Evolutionary conservation across 35 echinoderm and acorn worm genomes (phyloP), one percentile per base, ranked within the genome.

Genomic region (Lytechinus variegatus): DNA sequence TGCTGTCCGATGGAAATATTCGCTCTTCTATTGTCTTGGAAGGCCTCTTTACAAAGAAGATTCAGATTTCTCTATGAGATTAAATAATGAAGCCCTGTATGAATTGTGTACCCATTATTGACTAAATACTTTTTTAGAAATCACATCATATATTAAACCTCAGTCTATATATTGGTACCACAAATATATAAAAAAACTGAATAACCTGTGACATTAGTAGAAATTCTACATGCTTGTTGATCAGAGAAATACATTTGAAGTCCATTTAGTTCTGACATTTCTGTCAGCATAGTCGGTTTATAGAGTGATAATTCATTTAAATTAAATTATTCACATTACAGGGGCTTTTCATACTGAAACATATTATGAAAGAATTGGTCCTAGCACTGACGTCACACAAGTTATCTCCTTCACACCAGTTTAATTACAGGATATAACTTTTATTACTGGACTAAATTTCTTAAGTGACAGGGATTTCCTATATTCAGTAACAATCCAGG

Each of bases 351-450:
- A 79, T n/a, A 79, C n/a, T 79, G 66, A n/a, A 6, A 24, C 12
- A 24, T 16, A 79, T 79, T 79, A 44, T 79, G 16, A 79, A 79
- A 79, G n/a, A 79, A 79, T 19, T 21, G 66, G 66, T 79, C 16
- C n/a, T 79, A 79, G 2, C 66, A 79, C 16, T 79, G 66, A 79
- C 66, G 66, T 79, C 66, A 79, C 19, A 16, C 21, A 24, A 24
- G 66, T 79, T 24, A 79, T 79, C 66, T 79, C n/a, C 66, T 79
- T 79, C 66, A 79, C 66, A 79, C 66, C 16, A 79, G 19, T 16
- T 79, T 79, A 79, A 79, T 79, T 79, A 79, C 66, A 24, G 66
- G 66, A 79, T 79, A 79, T 79, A 79, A 24, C 66, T 79, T 79
- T 16, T n/a, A 79, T 58, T 58, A 79, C 57, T 60, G 57, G 57